Evolutionary conservation across 2,888 invertebrate genomes (phyloP), one percentile per base, ranked within the genome.

Genomic region (Hirtodrosophila histrioides): DNA sequence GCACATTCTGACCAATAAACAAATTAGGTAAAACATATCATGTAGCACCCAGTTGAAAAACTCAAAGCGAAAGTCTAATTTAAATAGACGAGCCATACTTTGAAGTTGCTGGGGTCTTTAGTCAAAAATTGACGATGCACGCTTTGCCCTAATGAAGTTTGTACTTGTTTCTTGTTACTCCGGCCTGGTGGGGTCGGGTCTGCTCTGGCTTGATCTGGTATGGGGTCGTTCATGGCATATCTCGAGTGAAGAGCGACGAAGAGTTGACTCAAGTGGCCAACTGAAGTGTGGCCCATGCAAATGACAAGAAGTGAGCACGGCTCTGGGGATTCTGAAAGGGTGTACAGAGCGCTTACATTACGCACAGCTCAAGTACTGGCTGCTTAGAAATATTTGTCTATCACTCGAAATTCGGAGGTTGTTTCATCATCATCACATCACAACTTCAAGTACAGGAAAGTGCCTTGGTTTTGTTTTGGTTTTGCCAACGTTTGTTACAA

Each of bases 311-410:
- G 35, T 27, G 51, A 49, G 31, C 48, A 12, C 24, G 11, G 11
- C 31, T 33, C 9, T 23, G 29, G 29, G 45, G 41, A 46, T 74
- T 55, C 56, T 48, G 50, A 57, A 67, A 71, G 56, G 63, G 67
- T 54, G 54, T 54, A 31, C 49, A 64, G 46, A 51, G 58, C 48
- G 67, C 46, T 57, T 71, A 64, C 60, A 75, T 75, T 64, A 76
- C 69, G 61, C 66, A 64, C 12, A 39, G 41, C 46, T 66, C 46
- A 56, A 66, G 62, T 69, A 46, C 55, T 31, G 55, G 12, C 37
- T 62, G 58, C 67, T 57, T 65, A 55, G 62, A 69, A 69, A 69
- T 75, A 72, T 76, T 75, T 75, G 67, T 65, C 72, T 48, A 76
- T 65, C 72, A 72, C 76, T 75, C 39, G 65, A 75, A 46, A 63